Conservation (phyloP, 2,888 invertebrate genomes). For the Pseudococcus viburni region DNA sequence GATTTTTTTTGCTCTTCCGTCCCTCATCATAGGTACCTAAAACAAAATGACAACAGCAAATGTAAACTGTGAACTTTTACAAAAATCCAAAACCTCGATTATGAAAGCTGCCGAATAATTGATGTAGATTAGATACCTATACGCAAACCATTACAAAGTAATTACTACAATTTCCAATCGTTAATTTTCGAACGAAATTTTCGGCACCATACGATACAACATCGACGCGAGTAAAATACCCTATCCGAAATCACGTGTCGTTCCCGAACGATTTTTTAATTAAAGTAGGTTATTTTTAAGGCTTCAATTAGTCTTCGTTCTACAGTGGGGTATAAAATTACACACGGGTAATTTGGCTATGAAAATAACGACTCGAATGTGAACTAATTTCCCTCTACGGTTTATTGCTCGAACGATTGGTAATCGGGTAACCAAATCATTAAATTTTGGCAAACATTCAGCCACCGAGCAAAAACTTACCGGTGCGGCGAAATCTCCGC, state of each 20-base stretch:
- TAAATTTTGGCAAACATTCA: conserved; percentile 49
- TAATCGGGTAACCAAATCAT: conserved; percentile 28
- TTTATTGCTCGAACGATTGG: conserved; percentile 19
- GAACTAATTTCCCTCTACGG: neutral
- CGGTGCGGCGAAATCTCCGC: neutral
- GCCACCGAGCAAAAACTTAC: neutral
- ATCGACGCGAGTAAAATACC: neutral
- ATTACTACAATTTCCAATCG: neutral
- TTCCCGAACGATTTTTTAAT: neutral
- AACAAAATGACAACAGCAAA: neutral
- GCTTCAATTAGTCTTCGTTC: conserved; percentile 23
- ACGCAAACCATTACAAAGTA: too few species aligned
- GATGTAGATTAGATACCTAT: too few species aligned
- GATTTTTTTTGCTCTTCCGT: neutral
- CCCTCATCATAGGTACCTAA: neutral
- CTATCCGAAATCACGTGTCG: neutral
- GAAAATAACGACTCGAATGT: neutral
- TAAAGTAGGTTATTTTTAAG: conserved; percentile 2
- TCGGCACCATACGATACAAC: neutral
- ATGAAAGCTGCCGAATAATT: too few species aligned
- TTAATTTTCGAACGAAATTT: neutral
- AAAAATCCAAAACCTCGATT: too few species aligned
- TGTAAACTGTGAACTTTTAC: neutral
- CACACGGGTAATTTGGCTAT: conserved; percentile 22
- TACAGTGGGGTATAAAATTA: neutral